Evolutionary conservation across 2,797 vertebrate genomes (phyloP), one percentile per base, ranked within the genome.

Genomic region (Mus minutoides): DNA sequence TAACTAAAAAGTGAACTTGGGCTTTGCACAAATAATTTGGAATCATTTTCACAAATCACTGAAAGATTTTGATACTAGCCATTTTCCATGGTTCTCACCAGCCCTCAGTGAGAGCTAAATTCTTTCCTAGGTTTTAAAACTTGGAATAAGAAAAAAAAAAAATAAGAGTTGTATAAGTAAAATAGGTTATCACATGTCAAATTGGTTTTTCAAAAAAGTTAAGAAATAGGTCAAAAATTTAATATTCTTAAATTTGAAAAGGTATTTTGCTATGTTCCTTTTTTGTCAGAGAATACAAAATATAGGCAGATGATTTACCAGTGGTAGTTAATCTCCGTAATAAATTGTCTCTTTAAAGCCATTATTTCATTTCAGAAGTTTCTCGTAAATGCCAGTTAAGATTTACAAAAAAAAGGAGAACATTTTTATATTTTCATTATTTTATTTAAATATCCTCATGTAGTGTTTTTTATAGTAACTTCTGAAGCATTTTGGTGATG

Each of bases 401-500:
- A 80, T 46, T 79, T n/a, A 4, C 14, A 12, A 88, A 19, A 24
- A 40, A 88, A 87, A 6, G 34, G 31, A 93, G 77, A 77, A 67
- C 49, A 92, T 58, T 34, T 29, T 64, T 12, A 43, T 12, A 31
- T 2, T 75, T 2, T 31, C 40, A 91, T 79, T 24, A 2, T 85
- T 96, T 92, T 78, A 62, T 94, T 80, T 94, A 46, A 90, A 78
- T 93, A 3, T 56, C 10, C 24, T 88, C 13, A 60, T 12, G n/a
- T 17, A 8, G 79, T 96, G 43, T n/a, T 62, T 94, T 94, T 94
- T 86, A 58, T 79, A 62, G 75, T 88, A 73, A 43, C 56, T 94
- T 95, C 37, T 79, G 26, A 96, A 90, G 52, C 13, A 56, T 88
- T 96, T 83, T 96, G 80, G 67, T 95, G 34, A 90, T 87, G 64